Base-by-base conservation (phyloP, 2,888 invertebrate genomes). In the Lasioglossum malachurum region DNA sequence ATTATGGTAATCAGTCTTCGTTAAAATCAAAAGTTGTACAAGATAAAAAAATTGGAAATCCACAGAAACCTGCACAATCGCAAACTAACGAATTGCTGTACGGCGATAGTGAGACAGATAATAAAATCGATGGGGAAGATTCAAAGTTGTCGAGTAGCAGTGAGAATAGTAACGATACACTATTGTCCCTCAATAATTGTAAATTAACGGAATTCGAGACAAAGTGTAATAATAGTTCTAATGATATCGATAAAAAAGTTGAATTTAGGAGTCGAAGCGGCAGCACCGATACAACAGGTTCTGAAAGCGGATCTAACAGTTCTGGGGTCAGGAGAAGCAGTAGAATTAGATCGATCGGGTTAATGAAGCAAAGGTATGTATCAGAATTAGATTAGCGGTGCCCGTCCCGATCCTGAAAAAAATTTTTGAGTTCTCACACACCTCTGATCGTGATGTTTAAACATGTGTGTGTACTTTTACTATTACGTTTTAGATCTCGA, bases 331-430 rank as follows among this genome's bases (percentile, higher is more conserved):
- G 98, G 35, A 96, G 98, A 74, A 98, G 98, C 10, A 97, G 96
- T 94, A 96, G 98, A 86, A 97, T 98, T 83, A 97, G 98, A 93
- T 97, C 97, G 67, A 98, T 98, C 84, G 97, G 97, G 86, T 96
- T 96, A 86, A 94, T 97, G 94, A 97, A 97, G 93, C 97, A 96
- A 92, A 96, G 97, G 94, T 97, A 91, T 53, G n/a, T 38, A 80
- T 35, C 74, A 49, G 46, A 74, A 80, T 57, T 57, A 57, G 12
- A 80, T 57, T 57, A 57, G n/a, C 12, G 12, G 4, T n/a, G 4
- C 2, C 53, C 3, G 3, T 23, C 23, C 53, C 0, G 23, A 53
- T 53, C 0, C 49, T 53, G 49, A 53, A 53, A 23, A 53, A 53
- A 23, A 57, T 57, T 57, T 4, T 12, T 4, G 1, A 4, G 1